Base-by-base conservation (phyloP, 2,888 invertebrate species). In the Ganaspis brasiliensis region DNA sequence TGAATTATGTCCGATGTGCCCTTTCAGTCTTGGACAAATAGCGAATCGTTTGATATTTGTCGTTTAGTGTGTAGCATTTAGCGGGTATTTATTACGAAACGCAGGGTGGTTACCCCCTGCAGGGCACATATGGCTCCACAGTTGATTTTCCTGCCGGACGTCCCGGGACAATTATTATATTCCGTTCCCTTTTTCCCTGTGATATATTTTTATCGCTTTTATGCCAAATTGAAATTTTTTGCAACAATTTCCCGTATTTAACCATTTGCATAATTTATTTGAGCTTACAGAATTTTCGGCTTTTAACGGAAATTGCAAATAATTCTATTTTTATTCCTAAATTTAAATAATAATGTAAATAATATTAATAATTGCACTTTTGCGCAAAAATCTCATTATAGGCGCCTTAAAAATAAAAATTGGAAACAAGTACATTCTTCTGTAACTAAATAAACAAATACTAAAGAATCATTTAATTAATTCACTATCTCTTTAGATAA, bases 121-220 rank as follows among this genome's bases (percentile, higher is more conserved):
- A 81, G 87, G 76, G 87, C 89, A 83, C 90, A 90, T 90, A 90
- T 90, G 90, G 88, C 83, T 83, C 82, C 76, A 82, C 82, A 82
- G 82, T 84, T 82, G 83, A 88, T 86, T 87, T 67, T 85, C 83
- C 82, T 82, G 80, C 81, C 79, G 74, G 80, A 79, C 84, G 83
- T 82, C 83, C 81, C 80, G 78, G 79, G 74, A 82, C 87, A 82
- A 88, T 86, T 87, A 87, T 86, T 85, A 87, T 67, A 56, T 85
- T 83, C 82, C 81, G 83, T 81, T 73, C 79, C 80, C 84, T 79
- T 73, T 57, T 76, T 71, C 52, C 49, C 57, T 73, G 78, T 82
- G 82, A 85, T 85, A 85, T 84, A 84, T 83, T 83, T 87, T 87
- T 85, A 87, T 86, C 79, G 80, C 81, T 78, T 75, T 76, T 81